A percentile compares a stretch with the other conserved stretches of the same genome.
phyloP scores from a whole-genome alignment of 2,797 vertebrate genomes.

The Danio aesculapii region DNA sequence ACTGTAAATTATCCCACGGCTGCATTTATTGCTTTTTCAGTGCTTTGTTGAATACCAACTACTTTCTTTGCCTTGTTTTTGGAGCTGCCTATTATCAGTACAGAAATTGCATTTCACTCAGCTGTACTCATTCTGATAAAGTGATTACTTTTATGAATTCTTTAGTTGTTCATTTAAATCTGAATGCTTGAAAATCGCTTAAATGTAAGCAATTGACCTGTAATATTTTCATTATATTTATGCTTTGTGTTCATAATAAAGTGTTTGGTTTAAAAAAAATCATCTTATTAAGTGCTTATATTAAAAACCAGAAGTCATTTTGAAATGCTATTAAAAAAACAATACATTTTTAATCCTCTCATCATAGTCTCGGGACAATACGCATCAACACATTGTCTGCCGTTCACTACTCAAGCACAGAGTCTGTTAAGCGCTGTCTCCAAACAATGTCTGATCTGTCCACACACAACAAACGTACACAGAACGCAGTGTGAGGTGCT shows the following conservation, averaged over 20 bases:
- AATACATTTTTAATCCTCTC: constrained; percentile 47
- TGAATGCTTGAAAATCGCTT: constrained; percentile 43
- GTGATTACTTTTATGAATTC: constrained; percentile 59
- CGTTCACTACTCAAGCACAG: constrained; percentile 23
- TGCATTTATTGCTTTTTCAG: constrained; percentile 45
- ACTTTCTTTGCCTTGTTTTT: constrained; percentile 45
- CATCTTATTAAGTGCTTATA: constrained; percentile 37
- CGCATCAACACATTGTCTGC: constrained; percentile 35
- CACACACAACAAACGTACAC: constrained; percentile 33
- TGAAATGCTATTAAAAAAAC: constrained; percentile 34
- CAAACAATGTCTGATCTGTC: constrained; percentile 33
- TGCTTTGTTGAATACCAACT: constrained; percentile 51
- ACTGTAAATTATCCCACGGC: constrained; percentile 30
- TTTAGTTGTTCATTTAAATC: constrained; percentile 31
- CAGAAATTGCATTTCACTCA: constrained; percentile 43
- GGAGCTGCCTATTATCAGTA: constrained; percentile 33
- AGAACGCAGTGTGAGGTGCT: constrained; percentile 21
- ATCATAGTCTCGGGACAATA: constrained; percentile 38
- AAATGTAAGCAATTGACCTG: constrained; percentile 28
- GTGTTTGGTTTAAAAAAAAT: not conserved
- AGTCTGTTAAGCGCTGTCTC: constrained; percentile 29
- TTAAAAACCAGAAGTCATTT: constrained; percentile 37
- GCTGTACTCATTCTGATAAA: constrained; percentile 54
- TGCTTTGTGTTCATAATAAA: constrained; percentile 40
- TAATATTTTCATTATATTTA: constrained; percentile 37